These are phyloP conservation scores for Gymnothorax reevesii DNA, from an alignment of 2,797 vertebrate species.

Conservation along the genomic window DNA sequence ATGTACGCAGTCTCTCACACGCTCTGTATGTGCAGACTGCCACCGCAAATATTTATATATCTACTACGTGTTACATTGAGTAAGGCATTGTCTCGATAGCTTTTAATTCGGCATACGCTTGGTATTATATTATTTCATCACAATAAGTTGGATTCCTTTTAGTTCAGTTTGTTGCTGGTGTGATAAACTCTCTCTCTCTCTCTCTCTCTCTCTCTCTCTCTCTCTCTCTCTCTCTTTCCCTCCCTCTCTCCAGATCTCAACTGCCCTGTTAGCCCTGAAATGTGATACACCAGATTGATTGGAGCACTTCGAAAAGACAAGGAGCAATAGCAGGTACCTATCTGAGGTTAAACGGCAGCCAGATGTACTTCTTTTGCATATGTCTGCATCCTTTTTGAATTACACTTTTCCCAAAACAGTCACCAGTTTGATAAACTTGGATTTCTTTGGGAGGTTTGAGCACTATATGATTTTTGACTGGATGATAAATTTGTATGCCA, in stretches of 20 bases:
- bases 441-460: neutral
- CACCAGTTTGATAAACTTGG: neutral
- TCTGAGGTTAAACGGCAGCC: neutral
- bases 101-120: neutral
- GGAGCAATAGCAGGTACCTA: conserved; percentile 37
- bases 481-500: neutral
- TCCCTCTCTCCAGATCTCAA: conserved; percentile 47
- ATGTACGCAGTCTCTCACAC: conserved; percentile 29
- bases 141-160: neutral
- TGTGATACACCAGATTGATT: conserved; percentile 61
- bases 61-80: neutral
- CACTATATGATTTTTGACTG: neutral
- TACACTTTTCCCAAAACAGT: neutral
- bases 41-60: neutral
- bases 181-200: too few relatives aligned
- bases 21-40: neutral
- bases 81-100: neutral
- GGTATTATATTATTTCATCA: neutral
- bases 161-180: neutral
- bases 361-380: neutral
- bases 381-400: neutral
- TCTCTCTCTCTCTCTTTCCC: neutral
- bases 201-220: neutral
- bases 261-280: conserved; percentile 55
- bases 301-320: conserved; percentile 43